Base-by-base conservation (phyloP, 2,888 invertebrate genomes). In the Hyppa rectilinea region DNA sequence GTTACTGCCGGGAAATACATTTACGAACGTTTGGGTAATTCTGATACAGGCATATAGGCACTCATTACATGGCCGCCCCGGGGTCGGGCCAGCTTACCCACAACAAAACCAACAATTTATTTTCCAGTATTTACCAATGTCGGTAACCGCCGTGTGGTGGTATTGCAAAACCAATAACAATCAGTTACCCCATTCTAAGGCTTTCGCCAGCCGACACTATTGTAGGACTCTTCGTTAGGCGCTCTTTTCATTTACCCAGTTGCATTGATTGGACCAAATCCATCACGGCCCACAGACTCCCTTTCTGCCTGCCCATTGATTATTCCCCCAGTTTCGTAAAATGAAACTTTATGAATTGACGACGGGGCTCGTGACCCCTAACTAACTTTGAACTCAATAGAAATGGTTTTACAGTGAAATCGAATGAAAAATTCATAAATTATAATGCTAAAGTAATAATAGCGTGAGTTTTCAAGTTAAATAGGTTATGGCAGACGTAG, bases 191-290 rank as follows among this genome's bases (percentile, higher is more conserved):
- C 82, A 85, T 87, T 86, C 86, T 87, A 88, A 90, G 89, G 91
- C 87, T 84, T 86, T 86, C 80, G 82, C 80, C 83, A 64, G 62
- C 78, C 74, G 81, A 78, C 87, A 82, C 85, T 85, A 89, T 90
- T 90, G 89, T 90, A 87, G 81, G 83, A 73, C 80, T 84, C 87
- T 90, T 91, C 89, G 89, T 91, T 91, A 90, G 89, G 80, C 83
- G 88, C 85, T 89, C 89, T 89, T 91, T 91, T 90, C 89, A 91
- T 92, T 90, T 89, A 88, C 83, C 85, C 87, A 85, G 84, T 84
- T 82, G 81, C 87, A 87, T 90, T 92, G 90, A 92, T 92, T 92
- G 91, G 88, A 86, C 86, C 75, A 88, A 91, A 92, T 90, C 89
- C 89, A 90, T 91, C 91, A 91, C 85, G 83, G 84, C 75, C 84